Conservation (phyloP, 2,113 vertebrate genomes). For the Sturnus vulgaris region DNA sequence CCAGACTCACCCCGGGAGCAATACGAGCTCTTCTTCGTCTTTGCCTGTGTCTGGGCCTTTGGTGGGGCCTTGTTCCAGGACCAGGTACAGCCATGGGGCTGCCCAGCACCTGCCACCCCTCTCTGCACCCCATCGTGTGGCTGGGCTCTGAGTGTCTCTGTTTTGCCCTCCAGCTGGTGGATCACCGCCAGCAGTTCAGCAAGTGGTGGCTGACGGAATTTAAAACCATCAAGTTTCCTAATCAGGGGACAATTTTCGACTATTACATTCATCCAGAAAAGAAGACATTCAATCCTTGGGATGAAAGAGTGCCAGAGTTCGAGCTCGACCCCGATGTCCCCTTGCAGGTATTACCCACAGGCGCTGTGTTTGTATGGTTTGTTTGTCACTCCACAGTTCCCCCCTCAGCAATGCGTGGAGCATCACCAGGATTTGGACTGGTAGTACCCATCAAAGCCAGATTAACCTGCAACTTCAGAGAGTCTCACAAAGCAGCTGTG, state of each 20-base stretch:
- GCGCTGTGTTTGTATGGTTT: neutral
- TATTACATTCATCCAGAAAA: conserved; percentile 72
- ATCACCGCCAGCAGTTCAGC: conserved; percentile 78
- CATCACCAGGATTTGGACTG: neutral
- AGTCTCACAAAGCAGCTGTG: neutral
- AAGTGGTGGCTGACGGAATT: conserved; percentile 78
- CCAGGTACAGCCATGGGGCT: conserved; percentile 53
- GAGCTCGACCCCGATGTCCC: conserved; percentile 68
- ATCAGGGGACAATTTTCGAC: conserved; percentile 77
- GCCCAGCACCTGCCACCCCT: neutral
- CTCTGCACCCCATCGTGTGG: neutral
- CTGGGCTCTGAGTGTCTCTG: neutral
- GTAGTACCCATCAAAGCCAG: neutral
- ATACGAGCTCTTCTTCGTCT: conserved; percentile 79
- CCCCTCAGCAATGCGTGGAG: neutral
- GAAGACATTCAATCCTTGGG: conserved; percentile 72
- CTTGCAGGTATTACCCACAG: conserved; percentile 55
- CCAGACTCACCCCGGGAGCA: conserved; percentile 74
- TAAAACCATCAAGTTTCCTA: conserved; percentile 77
- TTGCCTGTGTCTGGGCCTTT: conserved; percentile 77
- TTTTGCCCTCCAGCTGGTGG: conserved; percentile 60
- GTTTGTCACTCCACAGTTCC: neutral
- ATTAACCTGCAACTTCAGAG: neutral
- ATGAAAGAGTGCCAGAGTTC: conserved; percentile 72
- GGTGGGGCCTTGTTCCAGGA: conserved; percentile 78